Conservation (phyloP, 1,140 invertebrate genomes). For the Eubasilissa regina region DNA sequence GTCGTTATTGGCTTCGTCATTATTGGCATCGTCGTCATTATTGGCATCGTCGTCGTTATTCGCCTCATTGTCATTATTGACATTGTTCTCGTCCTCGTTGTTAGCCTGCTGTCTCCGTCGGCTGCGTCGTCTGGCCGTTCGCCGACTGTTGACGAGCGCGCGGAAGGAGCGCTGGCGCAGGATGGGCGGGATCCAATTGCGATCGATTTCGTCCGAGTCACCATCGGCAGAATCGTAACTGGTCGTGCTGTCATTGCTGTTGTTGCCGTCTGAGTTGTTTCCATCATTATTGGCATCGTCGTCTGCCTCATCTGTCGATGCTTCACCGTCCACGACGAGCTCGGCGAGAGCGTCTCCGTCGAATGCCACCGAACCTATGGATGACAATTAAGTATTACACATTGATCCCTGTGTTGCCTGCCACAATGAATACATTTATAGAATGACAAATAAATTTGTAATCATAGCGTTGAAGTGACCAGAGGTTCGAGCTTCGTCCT, state of each 20-base stretch:
- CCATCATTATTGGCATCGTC: background rate
- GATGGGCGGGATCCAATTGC: conserved; percentile 16
- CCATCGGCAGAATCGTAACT: conserved; percentile 17
- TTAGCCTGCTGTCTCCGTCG: conserved; percentile 7
- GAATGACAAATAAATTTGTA: too few species aligned
- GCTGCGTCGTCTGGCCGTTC: background rate
- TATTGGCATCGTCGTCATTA: background rate
- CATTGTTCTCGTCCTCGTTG: background rate
- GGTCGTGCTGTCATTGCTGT: conserved; percentile 6
- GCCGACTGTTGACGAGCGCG: background rate
- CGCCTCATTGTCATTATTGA: background rate
- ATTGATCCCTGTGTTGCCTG: too few species aligned
- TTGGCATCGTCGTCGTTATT: conserved; percentile 18
- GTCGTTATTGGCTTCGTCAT: conserved; percentile 2
- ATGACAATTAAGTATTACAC: background rate
- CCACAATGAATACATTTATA: too few species aligned
- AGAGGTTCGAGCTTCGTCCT: too few species aligned
- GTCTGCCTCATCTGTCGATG: background rate
- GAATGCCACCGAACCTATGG: conserved; percentile 16
- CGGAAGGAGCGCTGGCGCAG: conserved; percentile 8
- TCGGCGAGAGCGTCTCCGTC: conserved; percentile 14
- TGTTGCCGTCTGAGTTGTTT: background rate
- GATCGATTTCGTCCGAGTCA: background rate
- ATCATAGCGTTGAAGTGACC: too few species aligned
- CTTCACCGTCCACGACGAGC: conserved; percentile 20